These are phyloP conservation scores for Ondatra zibethicus DNA, from an alignment of 2,113 vertebrate genomes.

Conservation along the genomic window DNA sequence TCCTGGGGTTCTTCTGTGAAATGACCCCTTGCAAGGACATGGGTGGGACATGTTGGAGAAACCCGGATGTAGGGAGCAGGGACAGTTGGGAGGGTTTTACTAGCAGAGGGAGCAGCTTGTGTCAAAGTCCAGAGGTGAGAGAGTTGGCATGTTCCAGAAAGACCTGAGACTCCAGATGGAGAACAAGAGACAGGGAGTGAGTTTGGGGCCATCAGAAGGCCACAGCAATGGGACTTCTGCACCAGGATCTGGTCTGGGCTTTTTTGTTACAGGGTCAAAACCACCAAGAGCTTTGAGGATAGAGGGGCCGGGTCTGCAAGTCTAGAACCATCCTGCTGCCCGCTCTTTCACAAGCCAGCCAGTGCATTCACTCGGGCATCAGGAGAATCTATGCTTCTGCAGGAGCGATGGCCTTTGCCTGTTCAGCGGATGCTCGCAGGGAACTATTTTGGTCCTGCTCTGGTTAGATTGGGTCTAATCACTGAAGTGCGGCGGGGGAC, in stretches of 20 bases:
- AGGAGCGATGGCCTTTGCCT: background rate
- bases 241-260: background rate
- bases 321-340: background rate
- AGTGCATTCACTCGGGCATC: no score
- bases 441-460: background rate
- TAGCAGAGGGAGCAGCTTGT: background rate
- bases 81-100: background rate
- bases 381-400: background rate
- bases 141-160: background rate
- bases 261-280: background rate
- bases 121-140: background rate
- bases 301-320: background rate
- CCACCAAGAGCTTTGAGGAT: background rate
- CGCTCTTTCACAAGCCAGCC: background rate
- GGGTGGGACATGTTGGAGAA: background rate
- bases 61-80: no score
- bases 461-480: background rate
- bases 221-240: no score
- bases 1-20: background rate
- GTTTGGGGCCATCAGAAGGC: background rate
- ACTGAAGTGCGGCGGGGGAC: background rate
- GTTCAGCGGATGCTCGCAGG: background rate
- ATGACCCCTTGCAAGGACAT: background rate
- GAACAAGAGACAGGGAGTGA: background rate
- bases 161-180: background rate